These are phyloP conservation scores for Lycaena phlaeas DNA, from an alignment of 2,888 invertebrate species.

Conservation along the genomic window DNA sequence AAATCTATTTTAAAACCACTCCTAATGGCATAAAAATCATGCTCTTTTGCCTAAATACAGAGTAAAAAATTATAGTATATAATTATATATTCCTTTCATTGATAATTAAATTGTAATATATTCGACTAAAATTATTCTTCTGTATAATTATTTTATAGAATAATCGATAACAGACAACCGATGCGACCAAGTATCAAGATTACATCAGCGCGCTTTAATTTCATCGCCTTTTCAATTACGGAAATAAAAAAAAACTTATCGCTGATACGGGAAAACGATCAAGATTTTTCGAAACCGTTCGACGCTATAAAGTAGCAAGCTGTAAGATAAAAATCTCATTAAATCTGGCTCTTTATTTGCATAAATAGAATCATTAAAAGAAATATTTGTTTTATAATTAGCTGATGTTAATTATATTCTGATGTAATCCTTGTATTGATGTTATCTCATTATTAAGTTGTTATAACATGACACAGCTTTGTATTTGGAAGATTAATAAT, in stretches of 20 bases:
- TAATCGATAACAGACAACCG: too few species aligned
- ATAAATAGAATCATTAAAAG: neutral
- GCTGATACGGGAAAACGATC: constrained; percentile 1
- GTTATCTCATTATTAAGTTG: neutral
- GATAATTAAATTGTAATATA: too few species aligned
- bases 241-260: neutral
- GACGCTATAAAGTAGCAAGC: neutral
- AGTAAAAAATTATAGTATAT: too few species aligned
- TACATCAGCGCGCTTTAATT: neutral
- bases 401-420: constrained; percentile 1
- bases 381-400: constrained; percentile 5
- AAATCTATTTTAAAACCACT: too few species aligned
- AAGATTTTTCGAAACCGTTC: too few species aligned
- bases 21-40: too few species aligned
- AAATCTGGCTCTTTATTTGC: constrained; percentile 2
- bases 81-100: too few species aligned
- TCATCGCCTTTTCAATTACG: neutral
- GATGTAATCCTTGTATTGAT: neutral
- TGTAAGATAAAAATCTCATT: constrained; percentile 3
- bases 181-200: neutral
- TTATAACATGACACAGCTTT: too few species aligned
- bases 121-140: too few species aligned
- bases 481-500: too few species aligned
- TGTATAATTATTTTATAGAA: too few species aligned
- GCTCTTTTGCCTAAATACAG: too few species aligned